Base-by-base conservation (phyloP, 2,888 invertebrate genomes). In the Oscheius sp. region DNA sequence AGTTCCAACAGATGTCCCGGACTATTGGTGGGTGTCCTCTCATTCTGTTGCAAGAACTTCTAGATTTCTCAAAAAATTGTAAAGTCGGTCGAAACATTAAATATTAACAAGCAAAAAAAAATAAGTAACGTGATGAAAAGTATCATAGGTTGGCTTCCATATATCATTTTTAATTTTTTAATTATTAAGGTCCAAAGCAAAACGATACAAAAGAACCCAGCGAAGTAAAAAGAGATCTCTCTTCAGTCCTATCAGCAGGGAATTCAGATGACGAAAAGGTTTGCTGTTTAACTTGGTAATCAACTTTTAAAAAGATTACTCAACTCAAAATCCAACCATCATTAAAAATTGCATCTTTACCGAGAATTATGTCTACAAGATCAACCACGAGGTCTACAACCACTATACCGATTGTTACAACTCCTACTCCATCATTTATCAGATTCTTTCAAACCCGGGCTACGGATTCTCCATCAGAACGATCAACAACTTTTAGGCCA, bases 401-500 rank as follows among this genome's bases (percentile, higher is more conserved):
- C 4, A 17, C 22, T 22, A 22, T 20, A 20, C 22, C 59, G 17
- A 44, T 26, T 17, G 22, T 3, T 3, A 12, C 41, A 12, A 65
- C 65, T 4, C 38, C 65, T 8, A 41, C 65, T 26, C n/a, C n/a
- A n/a, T 65, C 65, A 1, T 65, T 65, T 41, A 56, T 28, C 3
- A 22, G 36, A 2, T n/a, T 44, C 32, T 65, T 65, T 45, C 65
- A 51, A 45, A 65, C 65, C 8, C 41, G 30, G n/a, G 14, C 65
- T 14, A 65, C 65, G 2, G 65, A 51, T n/a, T 14, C 65, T 26
- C 65, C 41, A n/a, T 28, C 51, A 5, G 65, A 65, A 9, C 17
- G 38, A n/a, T 22, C 65, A 5, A 65, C 65, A 0, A 65, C 65
- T 44, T 65, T 65, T 22, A 65, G 32, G 20, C 65, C 65, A 38